These are phyloP conservation scores for Thecophora atra DNA, from an alignment of 2,888 invertebrate genomes.

Conservation along the genomic window DNA sequence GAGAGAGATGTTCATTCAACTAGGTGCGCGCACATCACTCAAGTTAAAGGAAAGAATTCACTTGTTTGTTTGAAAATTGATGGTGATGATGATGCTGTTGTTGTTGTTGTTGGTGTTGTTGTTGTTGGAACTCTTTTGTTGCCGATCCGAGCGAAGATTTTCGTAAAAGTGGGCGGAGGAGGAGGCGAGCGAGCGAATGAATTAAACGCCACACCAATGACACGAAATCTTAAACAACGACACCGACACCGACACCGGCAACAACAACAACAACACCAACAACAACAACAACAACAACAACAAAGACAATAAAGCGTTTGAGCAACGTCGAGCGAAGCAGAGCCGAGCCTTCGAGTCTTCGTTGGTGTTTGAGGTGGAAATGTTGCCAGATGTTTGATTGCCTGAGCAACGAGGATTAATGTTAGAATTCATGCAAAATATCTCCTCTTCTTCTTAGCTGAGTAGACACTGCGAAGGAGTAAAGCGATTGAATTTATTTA, in stretches of 20 bases:
- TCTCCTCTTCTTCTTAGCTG: no score
- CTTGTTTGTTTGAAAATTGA: slow-evolving; percentile 36
- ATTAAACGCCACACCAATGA: slow-evolving; percentile 31
- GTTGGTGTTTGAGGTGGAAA: background rate
- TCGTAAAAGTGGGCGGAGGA: background rate
- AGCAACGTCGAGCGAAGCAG: slow-evolving; percentile 54
- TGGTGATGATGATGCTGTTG: slow-evolving; percentile 24
- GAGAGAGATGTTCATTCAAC: background rate
- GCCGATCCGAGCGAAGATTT: background rate
- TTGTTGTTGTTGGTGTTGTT: background rate
- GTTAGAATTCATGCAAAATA: no score
- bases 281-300: no score
- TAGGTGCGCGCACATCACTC: slow-evolving; percentile 22
- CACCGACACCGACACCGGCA: no score
- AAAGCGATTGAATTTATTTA: no score
- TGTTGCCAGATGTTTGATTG: background rate
- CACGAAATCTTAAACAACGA: slow-evolving; percentile 43
- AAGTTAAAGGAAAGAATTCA: slow-evolving; percentile 32
- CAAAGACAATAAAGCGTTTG: no score
- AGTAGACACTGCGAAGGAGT: no score
- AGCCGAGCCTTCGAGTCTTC: slow-evolving; percentile 43
- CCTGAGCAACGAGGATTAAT: background rate
- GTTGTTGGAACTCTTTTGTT: no score
- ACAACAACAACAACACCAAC: no score
- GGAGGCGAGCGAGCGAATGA: slow-evolving; percentile 17